Evolutionary conservation across 2,888 invertebrate species (phyloP).

Genomic region (Ormyrus labotus): DNA sequence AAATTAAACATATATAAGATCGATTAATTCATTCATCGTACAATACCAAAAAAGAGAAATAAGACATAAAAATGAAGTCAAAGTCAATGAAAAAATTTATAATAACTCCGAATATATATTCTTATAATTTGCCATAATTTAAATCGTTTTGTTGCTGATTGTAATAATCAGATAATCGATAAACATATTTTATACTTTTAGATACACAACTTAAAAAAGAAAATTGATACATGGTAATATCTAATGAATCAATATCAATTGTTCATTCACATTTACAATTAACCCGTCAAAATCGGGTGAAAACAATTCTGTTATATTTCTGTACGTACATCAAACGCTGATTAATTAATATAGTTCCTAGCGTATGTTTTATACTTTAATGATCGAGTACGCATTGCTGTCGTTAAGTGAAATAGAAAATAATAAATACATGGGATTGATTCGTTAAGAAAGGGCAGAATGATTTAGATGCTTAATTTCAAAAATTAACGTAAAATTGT

Average conservation of each 20-base stretch:
- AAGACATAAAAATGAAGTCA: not conserved
- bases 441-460: not conserved
- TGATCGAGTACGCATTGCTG: not conserved
- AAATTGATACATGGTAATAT: not conserved
- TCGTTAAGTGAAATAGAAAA: too few relatives aligned
- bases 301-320: constrained; percentile 42
- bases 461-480: constrained; percentile 14
- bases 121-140: not conserved
- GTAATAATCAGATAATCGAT: constrained; percentile 14
- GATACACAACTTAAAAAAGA: constrained; percentile 32
- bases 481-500: constrained; percentile 4
- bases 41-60: too few relatives aligned
- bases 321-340: constrained; percentile 14
- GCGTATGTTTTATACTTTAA: constrained; percentile 52
- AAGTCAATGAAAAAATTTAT: constrained; percentile 9
- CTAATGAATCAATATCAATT: too few relatives aligned
- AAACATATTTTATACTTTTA: constrained; percentile 43
- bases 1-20: not conserved
- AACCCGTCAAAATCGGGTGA: too few relatives aligned
- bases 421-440: constrained; percentile 49
- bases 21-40: too few relatives aligned
- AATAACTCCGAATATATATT: too few relatives aligned
- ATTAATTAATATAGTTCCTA: constrained; percentile 54
- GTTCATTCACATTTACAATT: too few relatives aligned
- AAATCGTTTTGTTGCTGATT: not conserved